Evolutionary conservation across 2,888 invertebrate species (phyloP).

Genomic region (Tetanocera ferruginea): DNA sequence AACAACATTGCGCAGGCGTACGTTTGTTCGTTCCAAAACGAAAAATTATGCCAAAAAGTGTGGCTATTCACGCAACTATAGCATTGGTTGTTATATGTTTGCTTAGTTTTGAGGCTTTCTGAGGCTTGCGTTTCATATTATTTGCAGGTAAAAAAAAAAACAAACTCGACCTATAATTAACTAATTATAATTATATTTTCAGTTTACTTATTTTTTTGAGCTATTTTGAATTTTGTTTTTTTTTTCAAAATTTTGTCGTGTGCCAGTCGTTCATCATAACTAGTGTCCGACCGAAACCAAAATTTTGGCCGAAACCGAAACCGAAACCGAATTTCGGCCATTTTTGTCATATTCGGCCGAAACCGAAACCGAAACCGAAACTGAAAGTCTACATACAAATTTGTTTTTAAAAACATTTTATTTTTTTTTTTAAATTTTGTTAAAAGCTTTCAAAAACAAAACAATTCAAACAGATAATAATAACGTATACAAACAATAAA

Average conservation of each 20-base stretch:
- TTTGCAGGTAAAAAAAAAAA: background rate
- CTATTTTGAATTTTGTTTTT: background rate
- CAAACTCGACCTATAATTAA: background rate
- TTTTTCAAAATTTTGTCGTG: slow-evolving; percentile 9
- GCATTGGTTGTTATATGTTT: slow-evolving; percentile 9
- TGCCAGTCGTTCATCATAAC: slow-evolving; percentile 17
- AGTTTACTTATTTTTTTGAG: background rate
- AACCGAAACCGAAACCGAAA: too few species aligned
- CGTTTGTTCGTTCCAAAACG: background rate
- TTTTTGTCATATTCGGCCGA: too few species aligned
- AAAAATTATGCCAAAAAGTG: background rate
- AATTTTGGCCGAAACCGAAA: too few species aligned
- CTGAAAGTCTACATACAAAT: too few species aligned
- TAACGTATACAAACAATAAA: too few species aligned
- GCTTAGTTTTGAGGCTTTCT: background rate
- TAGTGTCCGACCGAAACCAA: too few species aligned
- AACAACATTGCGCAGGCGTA: background rate
- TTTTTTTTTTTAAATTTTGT: too few species aligned
- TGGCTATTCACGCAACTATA: slow-evolving; percentile 9
- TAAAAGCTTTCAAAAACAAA: too few species aligned
- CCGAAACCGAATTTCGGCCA: too few species aligned
- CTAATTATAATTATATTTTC: slow-evolving; percentile 16
- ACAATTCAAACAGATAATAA: too few species aligned
- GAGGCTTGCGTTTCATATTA: background rate
- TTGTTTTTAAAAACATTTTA: too few species aligned